Percentiles rank a stretch among this genome's conserved stretches.
phyloP scores from a whole-genome alignment of 2,888 invertebrate genomes.

The Acutogordius australiensis region DNA sequence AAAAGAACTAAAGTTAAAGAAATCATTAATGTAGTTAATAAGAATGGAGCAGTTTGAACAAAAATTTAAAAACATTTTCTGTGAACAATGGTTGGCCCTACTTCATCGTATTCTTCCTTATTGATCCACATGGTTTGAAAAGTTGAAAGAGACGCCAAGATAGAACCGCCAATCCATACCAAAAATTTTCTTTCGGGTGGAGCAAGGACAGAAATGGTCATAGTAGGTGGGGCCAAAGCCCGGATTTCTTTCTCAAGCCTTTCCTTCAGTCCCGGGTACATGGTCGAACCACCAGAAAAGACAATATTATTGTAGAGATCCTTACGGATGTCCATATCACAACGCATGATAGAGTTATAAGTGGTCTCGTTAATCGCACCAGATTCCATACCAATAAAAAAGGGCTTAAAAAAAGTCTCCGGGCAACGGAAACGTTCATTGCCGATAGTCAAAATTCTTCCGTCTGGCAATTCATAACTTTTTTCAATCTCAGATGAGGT shows the following conservation, averaged over 20 bases:
- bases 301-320: slow-evolving; percentile 21
- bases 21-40: too few species aligned
- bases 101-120: slow-evolving; percentile 17
- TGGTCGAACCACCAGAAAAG: slow-evolving; percentile 19
- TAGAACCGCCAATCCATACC: slow-evolving; percentile 21
- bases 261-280: slow-evolving; percentile 19
- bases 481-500: slow-evolving; percentile 2
- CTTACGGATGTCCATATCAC: slow-evolving; percentile 20
- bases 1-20: too few species aligned
- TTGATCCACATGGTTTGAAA: slow-evolving; percentile 16
- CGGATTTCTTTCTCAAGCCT: slow-evolving; percentile 18
- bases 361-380: slow-evolving; percentile 18
- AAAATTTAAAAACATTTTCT: slow-evolving; percentile 18
- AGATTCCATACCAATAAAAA: slow-evolving; percentile 18
- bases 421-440: slow-evolving; percentile 14
- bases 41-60: too few species aligned
- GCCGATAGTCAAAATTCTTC: not conserved
- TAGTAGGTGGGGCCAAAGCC: slow-evolving; percentile 19
- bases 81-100: slow-evolving; percentile 18
- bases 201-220: slow-evolving; percentile 19
- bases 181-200: slow-evolving; percentile 21
- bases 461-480: slow-evolving; percentile 8
- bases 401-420: slow-evolving; percentile 16
- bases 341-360: slow-evolving; percentile 22
- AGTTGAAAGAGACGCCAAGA: slow-evolving; percentile 18